A percentile compares a stretch with the other conserved stretches of the same genome.
phyloP scores from a whole-genome alignment of 2,888 invertebrate species.

The Mactromeris polynyma region DNA sequence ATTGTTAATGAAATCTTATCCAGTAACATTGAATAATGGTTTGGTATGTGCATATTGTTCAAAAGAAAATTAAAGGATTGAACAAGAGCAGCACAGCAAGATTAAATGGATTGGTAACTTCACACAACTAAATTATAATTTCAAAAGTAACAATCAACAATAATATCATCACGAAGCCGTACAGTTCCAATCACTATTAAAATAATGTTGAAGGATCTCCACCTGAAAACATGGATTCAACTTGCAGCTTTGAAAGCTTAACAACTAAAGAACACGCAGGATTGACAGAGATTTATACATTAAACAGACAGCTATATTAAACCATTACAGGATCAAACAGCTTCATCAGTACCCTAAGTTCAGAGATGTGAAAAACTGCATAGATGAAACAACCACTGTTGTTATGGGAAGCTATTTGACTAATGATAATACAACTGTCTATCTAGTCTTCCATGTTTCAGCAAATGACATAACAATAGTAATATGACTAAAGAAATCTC shows the following conservation, averaged over 20 bases:
- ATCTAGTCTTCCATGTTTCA: background rate
- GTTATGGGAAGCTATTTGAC: background rate
- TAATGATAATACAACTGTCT: background rate
- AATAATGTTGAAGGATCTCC: too few relatives aligned
- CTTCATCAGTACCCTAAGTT: background rate
- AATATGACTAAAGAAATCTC: conserved; percentile 14
- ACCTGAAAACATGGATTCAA: background rate
- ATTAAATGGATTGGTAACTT: too few relatives aligned
- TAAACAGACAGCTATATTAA: too few relatives aligned
- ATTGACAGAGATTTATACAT: background rate
- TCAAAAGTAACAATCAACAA: too few relatives aligned
- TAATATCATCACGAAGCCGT: too few relatives aligned
- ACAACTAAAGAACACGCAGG: background rate
- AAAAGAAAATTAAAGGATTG: too few relatives aligned
- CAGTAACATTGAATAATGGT: too few relatives aligned
- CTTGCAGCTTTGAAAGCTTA: background rate
- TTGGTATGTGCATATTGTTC: too few relatives aligned
- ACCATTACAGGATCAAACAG: background rate
- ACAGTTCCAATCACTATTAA: too few relatives aligned
- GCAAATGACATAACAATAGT: background rate
- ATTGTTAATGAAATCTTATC: too few relatives aligned
- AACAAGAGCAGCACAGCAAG: too few relatives aligned
- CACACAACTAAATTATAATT: too few relatives aligned
- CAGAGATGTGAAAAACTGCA: background rate
- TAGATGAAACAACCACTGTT: background rate